Base-by-base conservation (phyloP, 1,140 invertebrate genomes). In the Platyura marginata region DNA sequence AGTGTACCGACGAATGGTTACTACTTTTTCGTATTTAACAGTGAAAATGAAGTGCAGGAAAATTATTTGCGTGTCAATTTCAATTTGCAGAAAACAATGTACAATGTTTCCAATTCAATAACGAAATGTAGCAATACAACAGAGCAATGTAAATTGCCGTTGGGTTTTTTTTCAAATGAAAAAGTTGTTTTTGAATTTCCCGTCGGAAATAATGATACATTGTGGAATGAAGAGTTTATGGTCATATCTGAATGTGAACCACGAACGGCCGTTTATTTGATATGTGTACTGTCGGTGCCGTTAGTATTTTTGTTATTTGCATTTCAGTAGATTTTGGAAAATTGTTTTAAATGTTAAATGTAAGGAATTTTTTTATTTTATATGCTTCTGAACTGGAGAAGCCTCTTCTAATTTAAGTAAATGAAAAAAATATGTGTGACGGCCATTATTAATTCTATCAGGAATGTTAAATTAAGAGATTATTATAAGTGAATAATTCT, bases 1-100 rank as follows among this genome's bases (percentile, higher is more conserved):
- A 73, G 71, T 45, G 72, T 83, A 0, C 76, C 78, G 32, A 63
- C 65, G 2, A 77, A 80, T 48, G 80, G 79, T 18, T 83, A 82
- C 52, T 84, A 84, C 48, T 84, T 84, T 59, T 84, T 85, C 55
- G 76, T 85, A 0, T 83, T 82, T 63, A 81, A 77, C 51, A 82
- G 79, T 13, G 80, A 84, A 54, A 85, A 85, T 51, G 81, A 85
- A 54, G 68, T 81, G 1, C 71, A 79, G 53, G 62, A 67, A 13
- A 79, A 81, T 59, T 79, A 71, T 52, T 64, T 79, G 22, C 56
- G 70, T 11, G 71, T 79, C 5, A 66, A 68, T 33, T 78, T 84
- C 52, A 69, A 79, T 22, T 59, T 85, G 11, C 62, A 78, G 47
- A 80, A 79, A 59, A 77, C 72, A 0, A 64, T 72, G 3, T 82